These are phyloP conservation scores for Anagyrus pseudococci DNA, from an alignment of 2,888 invertebrate species.

Conservation along the genomic window DNA sequence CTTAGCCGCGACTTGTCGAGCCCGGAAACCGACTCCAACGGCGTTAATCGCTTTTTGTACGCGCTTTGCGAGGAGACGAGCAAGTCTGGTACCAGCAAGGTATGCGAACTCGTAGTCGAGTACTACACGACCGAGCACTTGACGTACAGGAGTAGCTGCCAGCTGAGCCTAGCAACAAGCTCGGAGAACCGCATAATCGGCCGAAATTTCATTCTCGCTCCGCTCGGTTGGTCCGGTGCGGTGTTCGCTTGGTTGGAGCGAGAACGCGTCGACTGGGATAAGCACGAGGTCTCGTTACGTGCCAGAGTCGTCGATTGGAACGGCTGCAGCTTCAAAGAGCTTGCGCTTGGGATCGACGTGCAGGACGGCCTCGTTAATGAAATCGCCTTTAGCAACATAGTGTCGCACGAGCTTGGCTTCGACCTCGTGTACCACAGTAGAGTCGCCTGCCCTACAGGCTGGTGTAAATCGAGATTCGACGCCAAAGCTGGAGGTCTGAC, in stretches of 20 bases:
- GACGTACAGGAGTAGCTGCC: constrained; percentile 11
- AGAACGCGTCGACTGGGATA: background rate
- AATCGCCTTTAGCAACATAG: constrained; percentile 2
- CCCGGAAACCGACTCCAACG: background rate
- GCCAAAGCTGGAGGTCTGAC: background rate
- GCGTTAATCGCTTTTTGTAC: constrained; percentile 10
- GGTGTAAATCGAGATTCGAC: constrained; percentile 7
- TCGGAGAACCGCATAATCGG: constrained; percentile 14
- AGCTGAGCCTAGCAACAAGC: background rate
- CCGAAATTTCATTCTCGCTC: constrained; percentile 4
- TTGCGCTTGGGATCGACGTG: background rate
- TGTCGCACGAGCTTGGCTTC: constrained; percentile 1
- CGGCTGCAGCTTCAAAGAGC: background rate
- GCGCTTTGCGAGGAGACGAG: constrained; percentile 9
- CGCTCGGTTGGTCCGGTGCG: background rate
- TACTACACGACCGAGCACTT: constrained; percentile 6
- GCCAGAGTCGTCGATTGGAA: constrained; percentile 3
- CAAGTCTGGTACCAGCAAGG: constrained; percentile 6
- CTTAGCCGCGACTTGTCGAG: constrained; percentile 5
- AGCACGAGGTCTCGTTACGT: background rate
- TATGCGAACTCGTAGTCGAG: constrained; percentile 11
- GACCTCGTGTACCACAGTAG: constrained; percentile 9
- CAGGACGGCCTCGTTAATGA: constrained; percentile 4
- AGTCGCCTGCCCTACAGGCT: background rate
- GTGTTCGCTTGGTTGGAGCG: constrained; percentile 9